Conservation (phyloP, 2,797 vertebrate species). For the Crocodylus rhombifer region DNA sequence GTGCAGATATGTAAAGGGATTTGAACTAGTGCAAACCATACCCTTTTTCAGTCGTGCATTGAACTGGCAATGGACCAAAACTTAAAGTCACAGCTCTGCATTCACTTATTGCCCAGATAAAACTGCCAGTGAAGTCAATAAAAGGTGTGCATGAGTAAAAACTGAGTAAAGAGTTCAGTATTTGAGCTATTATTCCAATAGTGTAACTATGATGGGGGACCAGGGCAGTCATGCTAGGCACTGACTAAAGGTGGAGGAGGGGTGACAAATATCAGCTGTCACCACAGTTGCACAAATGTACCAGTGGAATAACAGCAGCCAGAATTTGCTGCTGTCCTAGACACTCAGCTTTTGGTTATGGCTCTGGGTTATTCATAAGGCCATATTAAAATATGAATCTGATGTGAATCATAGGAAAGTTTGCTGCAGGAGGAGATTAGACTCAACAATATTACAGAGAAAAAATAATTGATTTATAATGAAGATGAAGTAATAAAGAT, state of each 20-base stretch:
- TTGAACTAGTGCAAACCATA: background rate
- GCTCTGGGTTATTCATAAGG: background rate
- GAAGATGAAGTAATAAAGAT: background rate
- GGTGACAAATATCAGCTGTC: too few relatives aligned
- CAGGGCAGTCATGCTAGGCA: too few relatives aligned
- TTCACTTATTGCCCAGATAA: background rate
- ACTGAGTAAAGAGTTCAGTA: background rate
- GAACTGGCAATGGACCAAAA: background rate
- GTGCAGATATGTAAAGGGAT: background rate
- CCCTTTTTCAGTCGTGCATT: background rate
- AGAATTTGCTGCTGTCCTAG: too few relatives aligned
- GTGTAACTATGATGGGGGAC: too few relatives aligned
- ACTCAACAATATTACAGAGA: constrained; percentile 3
- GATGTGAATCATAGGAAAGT: background rate
- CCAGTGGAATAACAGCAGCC: too few relatives aligned
- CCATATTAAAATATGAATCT: background rate
- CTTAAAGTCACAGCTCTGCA: background rate
- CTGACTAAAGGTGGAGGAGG: too few relatives aligned
- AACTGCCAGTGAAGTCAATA: background rate
- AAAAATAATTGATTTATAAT: constrained; percentile 1
- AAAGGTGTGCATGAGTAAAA: background rate
- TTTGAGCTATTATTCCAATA: background rate
- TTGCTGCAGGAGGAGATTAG: background rate
- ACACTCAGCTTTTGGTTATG: background rate
- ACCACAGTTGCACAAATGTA: too few relatives aligned